Base-by-base conservation (phyloP, 2,113 vertebrate species). In the Passer domesticus region DNA sequence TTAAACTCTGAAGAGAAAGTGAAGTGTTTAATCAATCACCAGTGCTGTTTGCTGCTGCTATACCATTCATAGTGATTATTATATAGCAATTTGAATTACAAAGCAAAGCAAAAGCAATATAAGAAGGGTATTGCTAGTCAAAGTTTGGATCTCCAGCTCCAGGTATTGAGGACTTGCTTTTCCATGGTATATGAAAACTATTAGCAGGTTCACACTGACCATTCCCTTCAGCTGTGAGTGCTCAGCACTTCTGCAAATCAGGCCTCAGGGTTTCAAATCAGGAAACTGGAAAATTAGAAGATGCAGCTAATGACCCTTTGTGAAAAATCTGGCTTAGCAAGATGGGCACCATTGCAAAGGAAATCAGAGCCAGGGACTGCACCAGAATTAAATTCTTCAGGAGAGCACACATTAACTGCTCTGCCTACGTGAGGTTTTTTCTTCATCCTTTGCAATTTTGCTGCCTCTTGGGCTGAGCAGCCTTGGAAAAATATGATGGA, bases 1-100 rank as follows among this genome's bases (percentile, higher is more conserved):
- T 93, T 95, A 94, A 96, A 81, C 52, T 63, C 76, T 89, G 73
- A 92, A 91, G 50, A 64, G 80, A 94, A 47, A 67, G 35, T 67
- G 76, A 95, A 95, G 68, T 33, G 44, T 68, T 96, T 97, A 92
- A 96, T 97, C 89, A 92, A 89, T 94, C 96, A 93, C 60, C 79
- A 84, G 35, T 18, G 77, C 56, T 84, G 50, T 53, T 85, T 87
- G 68, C 74, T 88, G 75, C 59, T 33, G 56, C 55, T 66, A 13
- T 50, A 43, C 30, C 59, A 88, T 74, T 79, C 85, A 74, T 15
- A 52, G 64, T 66, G 63, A 81, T 88, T 80, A 83, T 86, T 81
- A 77, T 44, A 80, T 2, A 37, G 63, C 83, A 74, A 74, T 81
- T 7, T 9, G 8, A 92, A 73, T 69, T 69, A 92, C 70, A 94